Base-by-base conservation (phyloP, 2,113 vertebrate genomes). In the Takifugu bimaculatus region DNA sequence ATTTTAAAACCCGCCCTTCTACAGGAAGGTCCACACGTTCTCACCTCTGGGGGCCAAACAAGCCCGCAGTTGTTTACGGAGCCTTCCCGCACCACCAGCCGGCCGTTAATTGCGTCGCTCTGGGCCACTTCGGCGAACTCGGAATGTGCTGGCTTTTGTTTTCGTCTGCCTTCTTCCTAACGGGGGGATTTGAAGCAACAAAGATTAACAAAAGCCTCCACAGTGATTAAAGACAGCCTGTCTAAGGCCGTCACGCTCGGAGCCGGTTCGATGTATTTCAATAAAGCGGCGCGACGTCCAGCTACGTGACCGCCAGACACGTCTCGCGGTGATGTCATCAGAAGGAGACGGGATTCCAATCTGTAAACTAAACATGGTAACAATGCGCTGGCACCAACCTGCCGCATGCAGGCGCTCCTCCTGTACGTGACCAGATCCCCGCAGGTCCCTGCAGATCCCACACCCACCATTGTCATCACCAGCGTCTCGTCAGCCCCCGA, bases 41-140 rank as follows among this genome's bases (percentile, higher is more conserved):
- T 26, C 83, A 72, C 78, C 79, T 75, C 70, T 49, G 72, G 61
- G 68, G 63, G 68, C 67, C 64, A 51, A 65, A 50, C 63, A 80
- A 55, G 51, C 72, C 70, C 54, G 7, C 70, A 53, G 63, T 65
- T 68, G 63, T 72, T 74, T 75, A 57, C 59, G 15, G 44, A 79
- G 68, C 56, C n/a, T 62, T 82, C 71, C 72, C 64, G 58, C 70
- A 71, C 57, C 74, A 74, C 69, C 75, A 51, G 76, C 66, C 45
- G 39, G 70, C 83, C 83, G 87, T 87, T 87, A 85, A 87, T 84
- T 81, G 69, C 76, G 58, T 74, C 42, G 62, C 70, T 75, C 70
- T 47, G 83, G 77, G 78, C 77, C 80, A 81, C 76, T 81, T 85
- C 81, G 72, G 51, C 71, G 78, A 74, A 66, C 72, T 48, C 74